Evolutionary conservation across 2,888 invertebrate species (phyloP).

Genomic region (Thalpophila matura): DNA sequence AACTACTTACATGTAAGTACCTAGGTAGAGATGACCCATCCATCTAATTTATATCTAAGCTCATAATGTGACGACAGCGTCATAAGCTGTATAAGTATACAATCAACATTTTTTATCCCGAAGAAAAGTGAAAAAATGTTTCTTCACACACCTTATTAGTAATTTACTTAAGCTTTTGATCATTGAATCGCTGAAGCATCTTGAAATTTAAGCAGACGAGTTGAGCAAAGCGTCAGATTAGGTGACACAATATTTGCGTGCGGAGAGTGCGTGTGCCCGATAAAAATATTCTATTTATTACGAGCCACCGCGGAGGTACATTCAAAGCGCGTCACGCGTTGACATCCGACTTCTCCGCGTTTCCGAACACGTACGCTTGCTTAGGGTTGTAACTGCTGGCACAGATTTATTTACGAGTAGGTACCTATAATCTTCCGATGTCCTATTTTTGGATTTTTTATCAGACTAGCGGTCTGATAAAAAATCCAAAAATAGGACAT

Average conservation of each 20-base stretch:
- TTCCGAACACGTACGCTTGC: conserved; percentile 69
- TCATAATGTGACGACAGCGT: no score
- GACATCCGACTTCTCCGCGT: conserved; percentile 84
- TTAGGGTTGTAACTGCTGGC: conserved; percentile 71
- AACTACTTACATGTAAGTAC: no score
- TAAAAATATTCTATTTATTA: conserved; percentile 91
- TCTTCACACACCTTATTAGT: conserved; percentile 36
- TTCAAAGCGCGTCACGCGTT: conserved; percentile 87
- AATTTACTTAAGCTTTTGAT: conserved; percentile 52
- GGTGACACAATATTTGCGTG: conserved; percentile 84
- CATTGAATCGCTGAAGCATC: conserved; percentile 58
- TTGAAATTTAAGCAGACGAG: conserved; percentile 57
- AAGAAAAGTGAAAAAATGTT: conserved; percentile 19
- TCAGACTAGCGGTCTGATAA: not conserved
- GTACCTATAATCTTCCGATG: not conserved
- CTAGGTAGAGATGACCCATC: no score
- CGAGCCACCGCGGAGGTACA: conserved; percentile 75
- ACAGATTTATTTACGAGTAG: conserved; percentile 57
- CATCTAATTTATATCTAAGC: no score
- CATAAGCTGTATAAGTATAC: no score
- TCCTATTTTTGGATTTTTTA: not conserved
- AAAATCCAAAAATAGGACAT: not conserved
- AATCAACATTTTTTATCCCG: not conserved
- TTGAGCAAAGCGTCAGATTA: conserved; percentile 69
- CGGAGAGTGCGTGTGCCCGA: conserved; percentile 84